Conservation (phyloP, 1,140 invertebrate genomes). For the Nephila pilipes region DNA sequence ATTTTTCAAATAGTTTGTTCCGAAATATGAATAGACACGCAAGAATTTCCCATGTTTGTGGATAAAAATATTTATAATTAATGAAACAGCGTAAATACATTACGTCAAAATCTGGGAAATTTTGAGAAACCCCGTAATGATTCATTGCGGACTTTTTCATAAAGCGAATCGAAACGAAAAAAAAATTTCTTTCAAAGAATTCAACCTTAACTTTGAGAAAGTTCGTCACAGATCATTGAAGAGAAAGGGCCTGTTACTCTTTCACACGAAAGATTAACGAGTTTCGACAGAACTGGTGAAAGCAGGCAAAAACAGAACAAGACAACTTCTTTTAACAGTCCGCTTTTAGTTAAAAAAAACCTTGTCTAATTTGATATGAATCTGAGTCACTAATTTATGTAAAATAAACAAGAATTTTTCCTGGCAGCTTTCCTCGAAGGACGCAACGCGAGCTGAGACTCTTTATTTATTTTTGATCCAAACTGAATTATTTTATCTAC, state of each 20-base stretch:
- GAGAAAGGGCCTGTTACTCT: neutral
- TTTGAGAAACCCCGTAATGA: too few relatives aligned
- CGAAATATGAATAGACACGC: too few relatives aligned
- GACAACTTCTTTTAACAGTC: neutral
- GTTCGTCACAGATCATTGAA: neutral
- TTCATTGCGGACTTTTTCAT: too few relatives aligned
- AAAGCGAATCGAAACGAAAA: too few relatives aligned
- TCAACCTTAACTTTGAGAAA: neutral
- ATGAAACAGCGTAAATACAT: too few relatives aligned
- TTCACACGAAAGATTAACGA: neutral
- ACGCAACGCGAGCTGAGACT: constrained; percentile 18
- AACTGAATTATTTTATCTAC: constrained; percentile 26
- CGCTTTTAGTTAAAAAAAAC: neutral
- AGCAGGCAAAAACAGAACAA: neutral
- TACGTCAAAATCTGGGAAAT: too few relatives aligned
- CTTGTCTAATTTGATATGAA: neutral
- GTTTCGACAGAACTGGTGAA: neutral
- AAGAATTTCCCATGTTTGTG: too few relatives aligned
- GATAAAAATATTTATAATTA: too few relatives aligned
- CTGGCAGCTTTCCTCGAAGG: constrained; percentile 11
- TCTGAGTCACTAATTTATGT: constrained; percentile 38
- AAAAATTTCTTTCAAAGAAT: neutral
- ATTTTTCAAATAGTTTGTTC: too few relatives aligned
- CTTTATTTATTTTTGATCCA: constrained; percentile 46
- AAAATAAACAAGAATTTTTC: constrained; percentile 11